Percentiles rank a stretch among this genome's conserved stretches.
Evolutionary conservation across 2,797 vertebrate species (phyloP).

Genomic region (Girardinus metallicus): DNA sequence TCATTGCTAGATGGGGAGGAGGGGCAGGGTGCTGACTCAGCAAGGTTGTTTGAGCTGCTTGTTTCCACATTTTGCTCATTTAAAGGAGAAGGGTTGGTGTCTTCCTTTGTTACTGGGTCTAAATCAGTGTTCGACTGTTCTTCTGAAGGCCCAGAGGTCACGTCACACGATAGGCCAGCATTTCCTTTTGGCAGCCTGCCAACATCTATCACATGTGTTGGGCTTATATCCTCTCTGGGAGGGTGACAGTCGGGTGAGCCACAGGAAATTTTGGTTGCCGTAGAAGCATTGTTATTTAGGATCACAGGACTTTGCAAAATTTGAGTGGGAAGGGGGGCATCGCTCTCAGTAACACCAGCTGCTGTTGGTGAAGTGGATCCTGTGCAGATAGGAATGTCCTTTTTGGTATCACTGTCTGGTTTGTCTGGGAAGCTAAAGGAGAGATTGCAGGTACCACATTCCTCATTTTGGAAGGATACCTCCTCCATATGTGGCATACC

Average conservation of each 20-base stretch:
- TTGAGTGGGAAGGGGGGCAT: conserved; percentile 24
- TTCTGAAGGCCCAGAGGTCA: conserved; percentile 11
- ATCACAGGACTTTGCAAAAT: conserved; percentile 31
- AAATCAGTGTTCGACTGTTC: conserved; percentile 5
- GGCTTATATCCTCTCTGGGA: conserved; percentile 12
- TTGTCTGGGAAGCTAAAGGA: conserved; percentile 68
- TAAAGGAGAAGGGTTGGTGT: neutral
- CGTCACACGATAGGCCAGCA: neutral
- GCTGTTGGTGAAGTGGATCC: conserved; percentile 18
- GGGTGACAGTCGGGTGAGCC: conserved; percentile 13
- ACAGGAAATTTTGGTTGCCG: conserved; percentile 36
- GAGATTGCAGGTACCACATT: conserved; percentile 70
- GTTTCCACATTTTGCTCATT: conserved; percentile 23
- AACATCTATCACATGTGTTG: conserved; percentile 6
- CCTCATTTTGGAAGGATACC: conserved; percentile 64
- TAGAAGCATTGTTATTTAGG: conserved; percentile 31
- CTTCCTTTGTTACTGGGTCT: conserved; percentile 3
- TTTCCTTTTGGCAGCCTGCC: conserved; percentile 28
- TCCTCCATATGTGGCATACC: conserved; percentile 65
- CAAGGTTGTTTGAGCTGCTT: conserved; percentile 13
- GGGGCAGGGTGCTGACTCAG: conserved; percentile 30
- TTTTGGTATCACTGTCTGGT: conserved; percentile 45
- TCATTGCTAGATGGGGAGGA: conserved; percentile 49
- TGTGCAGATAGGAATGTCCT: conserved; percentile 35
- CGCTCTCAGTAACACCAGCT: conserved; percentile 17